Base-by-base conservation (phyloP, 2,797 vertebrate species). In the Clarias platycephalus region DNA sequence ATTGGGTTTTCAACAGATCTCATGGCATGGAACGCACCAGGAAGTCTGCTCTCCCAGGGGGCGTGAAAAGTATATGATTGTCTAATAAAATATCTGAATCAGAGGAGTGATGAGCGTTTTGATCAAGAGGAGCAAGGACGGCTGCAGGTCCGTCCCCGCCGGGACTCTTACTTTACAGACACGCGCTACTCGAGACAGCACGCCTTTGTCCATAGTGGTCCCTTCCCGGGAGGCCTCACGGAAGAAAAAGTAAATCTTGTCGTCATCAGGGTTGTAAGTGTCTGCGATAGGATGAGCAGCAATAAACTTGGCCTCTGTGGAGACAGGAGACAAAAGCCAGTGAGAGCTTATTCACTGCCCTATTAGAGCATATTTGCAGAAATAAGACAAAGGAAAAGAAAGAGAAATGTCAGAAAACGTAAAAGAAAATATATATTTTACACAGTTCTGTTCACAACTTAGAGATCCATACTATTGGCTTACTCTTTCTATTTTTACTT, bases 201-300 rank as follows among this genome's bases (percentile, higher is more conserved):
- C 95, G 72, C 93, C 96, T 91, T 97, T 99, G 94, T 98, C 97
- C 62, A 93, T 94, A 0, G 93, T 94, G 79, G 94, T 95, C 74
- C 97, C 94, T 83, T 99, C 97, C 90, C 96, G 96, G 6, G 97
- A 97, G 81, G 96, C 95, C 92, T 99, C 98, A 8, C 97, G 97
- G 91, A 99, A 99, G 93, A 99, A 99, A 91, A 99, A 98, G 94
- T 99, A 99, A 87, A 99, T 97, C 94, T 99, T 99, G 89, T 99
- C 98, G 84, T 99, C 98, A 74, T 99, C 97, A 76, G 96, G 96
- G 87, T 98, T 99, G 92, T 97, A 97, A 67, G 98, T 99, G 92
- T 99, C 98, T 1, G 97, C 94, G 55, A 99, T 96, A 81, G 97
- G 94, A 90, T 97, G 97, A 82, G 97, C 96, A 64, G 95, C 96